Evolutionary conservation across 2,113 vertebrate species (phyloP), one percentile per base, ranked within the genome.

Genomic region (Notothenia rossii): DNA sequence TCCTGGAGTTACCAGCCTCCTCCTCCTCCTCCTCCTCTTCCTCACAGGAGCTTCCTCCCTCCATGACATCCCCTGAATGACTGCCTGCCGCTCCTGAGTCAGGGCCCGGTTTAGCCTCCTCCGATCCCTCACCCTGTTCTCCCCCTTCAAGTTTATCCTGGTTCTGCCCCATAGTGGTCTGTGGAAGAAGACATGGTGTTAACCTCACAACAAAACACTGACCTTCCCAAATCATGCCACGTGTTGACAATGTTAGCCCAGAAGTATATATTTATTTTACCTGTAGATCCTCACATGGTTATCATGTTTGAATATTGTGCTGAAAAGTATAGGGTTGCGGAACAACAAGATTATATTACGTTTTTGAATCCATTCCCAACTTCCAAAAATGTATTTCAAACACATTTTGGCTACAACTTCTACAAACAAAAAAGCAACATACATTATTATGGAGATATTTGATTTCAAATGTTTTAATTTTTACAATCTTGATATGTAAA

Each of bases 161-260:
- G 82, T 90, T 94, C 87, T 96, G 95, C 75, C 95, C 95, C 95
- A 96, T 95, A 55, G 33, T 93, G 72, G 75, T 93, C 95, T 95
- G 91, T 76, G 69, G 89, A 90, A 84, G 91, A 87, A 86, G 22
- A 84, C 54, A 89, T 45, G 9, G 29, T 22, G 59, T 91, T 91
- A 90, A 67, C 61, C 43, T 89, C n/a, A 87, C 33, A 80, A 70
- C 13, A 74, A 51, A 64, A 63, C 13, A 58, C 3, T 56, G 45
- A 62, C n/a, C 48, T 48, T 65, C 63, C 69, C 6, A 20, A 75
- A 82, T 87, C 54, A 88, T 71, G 75, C 64, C 78, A 84, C 64
- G 22, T 69, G 55, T 87, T 65, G 75, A 69, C 63, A 87, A 91
- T 85, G 77, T 45, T 75, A 75, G 67, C 33, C 61, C 53, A 73